Evolutionary conservation across 2,113 vertebrate species (phyloP).

Genomic region (Pseudopipra pipra): DNA sequence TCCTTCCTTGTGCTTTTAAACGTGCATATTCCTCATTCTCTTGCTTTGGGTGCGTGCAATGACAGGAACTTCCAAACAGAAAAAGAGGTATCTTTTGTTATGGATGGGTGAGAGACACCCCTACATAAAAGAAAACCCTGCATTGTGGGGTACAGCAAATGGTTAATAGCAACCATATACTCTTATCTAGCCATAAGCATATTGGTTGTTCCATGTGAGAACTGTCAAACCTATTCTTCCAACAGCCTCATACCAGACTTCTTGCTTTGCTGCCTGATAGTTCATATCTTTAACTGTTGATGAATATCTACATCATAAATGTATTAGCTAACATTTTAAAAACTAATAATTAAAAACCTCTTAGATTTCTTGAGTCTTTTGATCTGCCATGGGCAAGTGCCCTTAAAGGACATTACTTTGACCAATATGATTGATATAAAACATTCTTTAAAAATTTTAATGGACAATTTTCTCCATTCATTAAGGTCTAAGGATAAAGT

Average conservation of each 20-base stretch:
- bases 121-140: rapidly evolving
- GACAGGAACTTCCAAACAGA: background rate
- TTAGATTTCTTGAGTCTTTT: background rate
- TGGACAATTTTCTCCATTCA: background rate
- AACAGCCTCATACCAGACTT: background rate
- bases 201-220: background rate
- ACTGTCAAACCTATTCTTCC: background rate
- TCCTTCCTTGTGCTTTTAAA: background rate
- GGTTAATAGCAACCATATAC: background rate
- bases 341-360: background rate
- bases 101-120: rapidly evolving
- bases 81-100: background rate
- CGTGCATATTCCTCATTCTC: rapidly evolving
- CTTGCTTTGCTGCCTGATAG: background rate
- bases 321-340: background rate
- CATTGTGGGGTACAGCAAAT: background rate
- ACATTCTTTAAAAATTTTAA: background rate
- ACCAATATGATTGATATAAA: background rate
- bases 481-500: background rate
- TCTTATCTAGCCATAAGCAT: background rate
- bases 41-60: background rate
- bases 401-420: background rate
- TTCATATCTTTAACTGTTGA: background rate
- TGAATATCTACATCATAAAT: background rate
- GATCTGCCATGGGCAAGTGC: background rate